Percentiles rank a stretch among this genome's conserved stretches.
Conservation (phyloP, 2,113 vertebrate genomes). For the Tympanuchus pallidicinctus region DNA sequence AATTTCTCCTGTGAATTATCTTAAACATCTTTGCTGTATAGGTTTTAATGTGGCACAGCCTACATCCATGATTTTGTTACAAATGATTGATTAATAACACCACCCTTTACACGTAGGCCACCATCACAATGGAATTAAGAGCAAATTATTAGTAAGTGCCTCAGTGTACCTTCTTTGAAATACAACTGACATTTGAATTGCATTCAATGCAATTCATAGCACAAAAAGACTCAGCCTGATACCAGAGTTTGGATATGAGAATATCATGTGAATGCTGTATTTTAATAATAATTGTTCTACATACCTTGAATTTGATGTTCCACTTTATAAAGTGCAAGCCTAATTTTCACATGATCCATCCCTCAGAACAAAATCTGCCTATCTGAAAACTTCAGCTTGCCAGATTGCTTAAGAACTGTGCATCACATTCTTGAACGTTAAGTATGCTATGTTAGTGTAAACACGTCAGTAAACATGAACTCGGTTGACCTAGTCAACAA, state of each 20-base stretch:
- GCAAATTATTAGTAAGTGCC: background rate
- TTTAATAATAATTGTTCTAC: background rate
- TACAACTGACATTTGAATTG: slow-evolving; percentile 20
- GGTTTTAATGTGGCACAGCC: background rate
- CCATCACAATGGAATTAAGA: background rate
- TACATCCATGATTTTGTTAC: background rate
- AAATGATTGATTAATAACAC: slow-evolving; percentile 34
- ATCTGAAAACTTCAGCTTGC: background rate
- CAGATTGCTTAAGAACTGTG: background rate
- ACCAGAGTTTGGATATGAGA: background rate
- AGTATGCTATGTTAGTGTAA: background rate
- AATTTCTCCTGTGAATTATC: background rate
- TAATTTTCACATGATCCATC: background rate
- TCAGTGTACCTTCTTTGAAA: background rate
- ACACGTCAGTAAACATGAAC: background rate
- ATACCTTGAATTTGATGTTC: background rate
- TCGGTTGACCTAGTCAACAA: background rate
- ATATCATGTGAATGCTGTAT: background rate
- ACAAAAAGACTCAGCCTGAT: background rate
- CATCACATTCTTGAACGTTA: background rate
- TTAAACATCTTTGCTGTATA: background rate
- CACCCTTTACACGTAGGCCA: background rate
- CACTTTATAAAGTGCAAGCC: background rate
- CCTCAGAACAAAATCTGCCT: background rate
- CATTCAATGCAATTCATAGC: background rate